These are phyloP conservation scores for Spilosoma lubricipeda DNA, from an alignment of 2,888 invertebrate species.

Conservation along the genomic window DNA sequence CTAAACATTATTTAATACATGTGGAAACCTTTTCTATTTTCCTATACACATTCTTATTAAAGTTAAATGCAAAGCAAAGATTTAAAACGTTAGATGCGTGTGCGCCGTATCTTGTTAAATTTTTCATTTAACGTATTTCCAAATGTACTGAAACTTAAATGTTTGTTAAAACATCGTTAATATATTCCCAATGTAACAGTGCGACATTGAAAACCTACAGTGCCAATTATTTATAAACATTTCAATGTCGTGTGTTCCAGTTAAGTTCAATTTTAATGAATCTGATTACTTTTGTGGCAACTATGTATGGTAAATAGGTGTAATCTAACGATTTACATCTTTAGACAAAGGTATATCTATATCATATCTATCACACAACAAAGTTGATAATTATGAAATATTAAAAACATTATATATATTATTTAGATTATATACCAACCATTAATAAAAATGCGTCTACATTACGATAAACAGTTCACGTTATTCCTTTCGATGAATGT, in stretches of 20 bases:
- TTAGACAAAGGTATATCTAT: background rate
- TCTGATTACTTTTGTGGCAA: background rate
- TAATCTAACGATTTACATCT: slow-evolving; percentile 1
- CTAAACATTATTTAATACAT: background rate
- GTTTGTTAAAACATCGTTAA: background rate
- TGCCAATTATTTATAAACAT: too few species aligned
- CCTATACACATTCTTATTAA: background rate
- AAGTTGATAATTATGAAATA: background rate
- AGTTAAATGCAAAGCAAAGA: background rate
- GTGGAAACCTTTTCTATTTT: background rate
- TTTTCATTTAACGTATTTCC: background rate
- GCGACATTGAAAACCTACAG: background rate
- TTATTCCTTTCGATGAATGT: background rate
- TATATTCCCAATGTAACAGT: background rate
- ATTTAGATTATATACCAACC: too few species aligned
- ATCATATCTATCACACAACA: background rate
- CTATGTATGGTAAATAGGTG: background rate
- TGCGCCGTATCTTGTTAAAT: background rate
- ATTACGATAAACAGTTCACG: background rate
- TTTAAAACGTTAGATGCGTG: background rate
- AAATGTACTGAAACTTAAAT: background rate
- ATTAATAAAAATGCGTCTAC: too few species aligned
- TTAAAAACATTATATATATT: too few species aligned
- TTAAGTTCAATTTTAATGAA: background rate
- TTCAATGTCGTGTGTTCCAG: background rate